Evolutionary conservation across 2,797 vertebrate genomes (phyloP), one percentile per base, ranked within the genome.

Genomic region (Sebastes variabilis): DNA sequence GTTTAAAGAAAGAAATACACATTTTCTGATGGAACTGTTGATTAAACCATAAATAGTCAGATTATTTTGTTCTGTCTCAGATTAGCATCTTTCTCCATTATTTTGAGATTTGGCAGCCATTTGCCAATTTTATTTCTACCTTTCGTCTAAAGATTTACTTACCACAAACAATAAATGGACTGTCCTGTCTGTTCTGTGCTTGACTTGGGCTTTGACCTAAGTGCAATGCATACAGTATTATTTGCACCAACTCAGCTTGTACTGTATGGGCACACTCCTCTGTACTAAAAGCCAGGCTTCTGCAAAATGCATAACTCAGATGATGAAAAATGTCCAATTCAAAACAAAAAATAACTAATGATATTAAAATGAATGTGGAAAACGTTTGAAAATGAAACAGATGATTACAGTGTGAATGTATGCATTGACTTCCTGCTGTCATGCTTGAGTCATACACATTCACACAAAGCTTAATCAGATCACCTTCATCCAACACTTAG

Each of bases 381-480:
- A 58, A 30, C 5, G 18, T 54, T 13, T 61, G 18, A 59, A 49
- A 52, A 30, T 42, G 1, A 46, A 12, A 54, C 13, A 65, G 20
- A 27, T 42, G 46, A 38, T 67, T 56, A 42, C 5, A 70, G 12
- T 66, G 5, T 66, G 34, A 38, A 74, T 74, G 34, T 55, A 49
- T 80, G 77, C 77, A 86, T 77, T 66, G 46, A 61, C 29, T 42
- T 59, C 22, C 36, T 54, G 75, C 49, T 80, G 24, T 73, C 52
- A 61, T n/a, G 60, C 70, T 71, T 62, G 10, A 78, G n/a, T 67
- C 36, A 65, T 59, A 58, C 24, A 71, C 18, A 66, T 73, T 72
- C 52, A 66, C 18, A 58, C 16, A 27, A 54, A 66, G 38, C 30
- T 36, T 49, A 34, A 46, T 55, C 6, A 77, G 30, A 70, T 65